Evolutionary conservation across 2,797 vertebrate species (phyloP).

Genomic region (Taenioides sp.): DNA sequence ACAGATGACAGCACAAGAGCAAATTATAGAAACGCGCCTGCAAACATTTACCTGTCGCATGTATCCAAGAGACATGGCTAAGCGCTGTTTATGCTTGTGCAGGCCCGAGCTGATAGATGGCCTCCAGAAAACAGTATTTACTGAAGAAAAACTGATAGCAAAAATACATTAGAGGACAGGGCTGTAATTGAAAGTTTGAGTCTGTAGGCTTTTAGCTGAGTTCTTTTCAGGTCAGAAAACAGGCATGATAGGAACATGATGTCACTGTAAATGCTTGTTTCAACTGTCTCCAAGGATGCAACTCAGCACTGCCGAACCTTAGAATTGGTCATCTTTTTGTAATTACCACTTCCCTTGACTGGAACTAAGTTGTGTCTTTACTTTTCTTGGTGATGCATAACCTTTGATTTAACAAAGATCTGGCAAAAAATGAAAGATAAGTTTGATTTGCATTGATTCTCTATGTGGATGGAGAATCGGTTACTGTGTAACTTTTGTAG

Average conservation of each 20-base stretch:
- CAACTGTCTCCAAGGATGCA: neutral
- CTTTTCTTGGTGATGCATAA: neutral
- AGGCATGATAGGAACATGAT: conserved; percentile 1
- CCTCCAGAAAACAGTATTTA: neutral
- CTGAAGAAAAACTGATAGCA: neutral
- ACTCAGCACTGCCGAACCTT: neutral
- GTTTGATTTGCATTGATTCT: neutral
- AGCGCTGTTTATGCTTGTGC: neutral
- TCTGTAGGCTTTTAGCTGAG: neutral
- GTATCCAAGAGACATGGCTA: neutral
- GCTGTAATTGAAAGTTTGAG: neutral
- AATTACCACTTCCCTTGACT: neutral
- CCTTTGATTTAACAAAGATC: neutral
- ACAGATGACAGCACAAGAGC: conserved; percentile 3
- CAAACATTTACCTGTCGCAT: conserved; percentile 8
- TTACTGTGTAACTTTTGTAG: no score
- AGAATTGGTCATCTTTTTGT: neutral
- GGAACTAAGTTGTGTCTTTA: neutral
- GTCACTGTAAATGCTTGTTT: neutral
- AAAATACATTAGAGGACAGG: neutral
- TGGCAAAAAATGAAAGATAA: neutral
- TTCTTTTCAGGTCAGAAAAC: conserved; percentile 13
- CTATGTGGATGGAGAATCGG: neutral
- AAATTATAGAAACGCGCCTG: conserved; percentile 18
- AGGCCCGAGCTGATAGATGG: conserved; percentile 7